Conservation (phyloP, 2,888 invertebrate species). For the Seira sanloemensis region DNA sequence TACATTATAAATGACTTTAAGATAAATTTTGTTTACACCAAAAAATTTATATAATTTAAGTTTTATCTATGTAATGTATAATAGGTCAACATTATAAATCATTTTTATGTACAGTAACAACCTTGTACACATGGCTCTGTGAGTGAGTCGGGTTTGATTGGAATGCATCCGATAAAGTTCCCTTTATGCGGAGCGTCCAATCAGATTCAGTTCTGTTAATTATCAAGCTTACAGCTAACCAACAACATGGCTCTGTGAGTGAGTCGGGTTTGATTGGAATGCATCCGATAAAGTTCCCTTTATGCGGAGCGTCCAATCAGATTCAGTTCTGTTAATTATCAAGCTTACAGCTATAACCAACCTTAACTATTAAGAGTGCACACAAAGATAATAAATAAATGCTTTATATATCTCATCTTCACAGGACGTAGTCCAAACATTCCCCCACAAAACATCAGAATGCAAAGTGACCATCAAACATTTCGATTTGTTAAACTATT, state of each 20-base stretch:
- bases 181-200: constrained; percentile 23
- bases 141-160: constrained; percentile 58
- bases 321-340: constrained; percentile 43
- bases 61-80: too few species aligned
- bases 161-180: constrained; percentile 15
- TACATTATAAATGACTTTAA: too few species aligned
- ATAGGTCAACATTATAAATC: neutral
- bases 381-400: neutral
- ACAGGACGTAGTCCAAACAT: too few species aligned
- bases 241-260: constrained; percentile 7
- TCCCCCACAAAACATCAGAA: too few species aligned
- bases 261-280: constrained; percentile 48
- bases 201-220: constrained; percentile 49
- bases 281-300: constrained; percentile 16
- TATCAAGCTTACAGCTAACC: neutral
- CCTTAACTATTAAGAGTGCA: neutral
- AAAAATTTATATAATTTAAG: too few species aligned
- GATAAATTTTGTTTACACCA: too few species aligned
- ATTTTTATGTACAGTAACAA: constrained; percentile 59
- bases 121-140: constrained; percentile 67
- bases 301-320: constrained; percentile 32
- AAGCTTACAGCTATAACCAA: neutral
- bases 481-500: too few species aligned
- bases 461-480: too few species aligned
- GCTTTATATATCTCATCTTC: neutral